Conservation (phyloP, 2,888 invertebrate species). For the Eucera pruinosa region DNA sequence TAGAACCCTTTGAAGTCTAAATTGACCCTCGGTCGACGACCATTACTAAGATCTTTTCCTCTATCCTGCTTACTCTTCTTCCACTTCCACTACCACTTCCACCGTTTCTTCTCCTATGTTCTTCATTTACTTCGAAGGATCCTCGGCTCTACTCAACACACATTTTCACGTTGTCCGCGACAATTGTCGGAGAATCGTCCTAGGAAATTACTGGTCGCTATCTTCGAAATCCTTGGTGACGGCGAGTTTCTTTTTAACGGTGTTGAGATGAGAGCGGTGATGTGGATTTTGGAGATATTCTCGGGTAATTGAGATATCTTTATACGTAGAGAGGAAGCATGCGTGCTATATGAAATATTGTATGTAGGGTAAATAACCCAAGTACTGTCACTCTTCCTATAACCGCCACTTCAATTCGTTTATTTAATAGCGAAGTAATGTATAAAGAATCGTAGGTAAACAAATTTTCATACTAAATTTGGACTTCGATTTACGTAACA, state of each 20-base stretch:
- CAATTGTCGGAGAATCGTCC: conserved; percentile 68
- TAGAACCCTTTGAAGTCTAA: conserved; percentile 77
- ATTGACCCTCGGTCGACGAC: conserved; percentile 75
- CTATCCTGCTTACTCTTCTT: conserved; percentile 39
- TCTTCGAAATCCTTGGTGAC: conserved; percentile 2
- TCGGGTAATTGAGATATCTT: too few species aligned
- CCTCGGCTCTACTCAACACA: neutral
- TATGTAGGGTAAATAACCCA: too few species aligned
- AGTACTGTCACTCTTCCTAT: too few species aligned
- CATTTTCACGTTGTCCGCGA: conserved; percentile 45
- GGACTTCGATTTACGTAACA: too few species aligned
- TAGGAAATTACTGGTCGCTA: conserved; percentile 51
- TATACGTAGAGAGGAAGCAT: too few species aligned
- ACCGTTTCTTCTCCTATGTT: conserved; percentile 57
- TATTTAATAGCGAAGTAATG: too few species aligned
- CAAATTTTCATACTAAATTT: too few species aligned
- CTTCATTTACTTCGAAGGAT: conserved; percentile 45
- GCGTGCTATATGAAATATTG: too few species aligned
- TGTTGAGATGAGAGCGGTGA: neutral
- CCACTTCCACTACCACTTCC: conserved; percentile 52
- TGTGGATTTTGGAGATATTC: neutral
- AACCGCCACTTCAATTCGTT: too few species aligned
- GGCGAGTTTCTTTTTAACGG: conserved; percentile 28
- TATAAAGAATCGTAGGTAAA: too few species aligned
- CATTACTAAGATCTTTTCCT: conserved; percentile 73